A percentile compares a stretch with the other conserved stretches of the same genome.
Evolutionary conservation across 2,113 vertebrate species (phyloP).

Genomic region (Tretioscincus oriximinensis): DNA sequence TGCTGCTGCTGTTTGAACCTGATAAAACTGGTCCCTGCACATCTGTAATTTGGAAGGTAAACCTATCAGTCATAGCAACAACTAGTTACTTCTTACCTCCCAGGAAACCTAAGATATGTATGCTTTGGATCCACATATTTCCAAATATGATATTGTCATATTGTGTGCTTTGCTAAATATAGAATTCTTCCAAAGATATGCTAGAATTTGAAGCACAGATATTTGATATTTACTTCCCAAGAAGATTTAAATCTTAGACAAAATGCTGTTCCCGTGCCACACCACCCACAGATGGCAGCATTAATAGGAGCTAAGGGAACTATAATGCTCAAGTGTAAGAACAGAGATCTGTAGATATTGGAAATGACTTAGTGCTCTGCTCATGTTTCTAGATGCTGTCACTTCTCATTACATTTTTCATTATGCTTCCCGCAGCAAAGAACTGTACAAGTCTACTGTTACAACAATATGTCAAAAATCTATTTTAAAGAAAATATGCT

Average conservation of each 20-base stretch:
- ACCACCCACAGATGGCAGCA: background rate
- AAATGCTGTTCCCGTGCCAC: background rate
- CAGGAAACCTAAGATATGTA: background rate
- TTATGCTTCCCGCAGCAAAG: background rate
- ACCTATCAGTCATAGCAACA: background rate
- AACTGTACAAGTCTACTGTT: background rate
- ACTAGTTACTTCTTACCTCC: background rate
- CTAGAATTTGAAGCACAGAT: background rate
- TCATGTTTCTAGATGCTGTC: conserved; percentile 8
- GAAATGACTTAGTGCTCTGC: background rate
- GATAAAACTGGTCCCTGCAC: no score
- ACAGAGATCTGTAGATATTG: background rate
- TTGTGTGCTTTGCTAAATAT: background rate
- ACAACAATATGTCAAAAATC: conserved; percentile 26
- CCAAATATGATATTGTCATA: no score
- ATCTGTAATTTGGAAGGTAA: no score
- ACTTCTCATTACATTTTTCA: conserved; percentile 24
- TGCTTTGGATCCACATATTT: background rate
- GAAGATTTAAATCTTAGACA: background rate
- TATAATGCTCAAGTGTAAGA: background rate
- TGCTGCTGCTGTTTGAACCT: no score
- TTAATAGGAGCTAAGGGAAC: background rate
- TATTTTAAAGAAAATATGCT: conserved; percentile 21
- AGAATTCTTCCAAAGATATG: background rate
- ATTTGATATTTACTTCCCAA: background rate